Evolutionary conservation across 2,113 vertebrate species (phyloP), one percentile per base, ranked within the genome.

Genomic region (Eolophus roseicapilla): DNA sequence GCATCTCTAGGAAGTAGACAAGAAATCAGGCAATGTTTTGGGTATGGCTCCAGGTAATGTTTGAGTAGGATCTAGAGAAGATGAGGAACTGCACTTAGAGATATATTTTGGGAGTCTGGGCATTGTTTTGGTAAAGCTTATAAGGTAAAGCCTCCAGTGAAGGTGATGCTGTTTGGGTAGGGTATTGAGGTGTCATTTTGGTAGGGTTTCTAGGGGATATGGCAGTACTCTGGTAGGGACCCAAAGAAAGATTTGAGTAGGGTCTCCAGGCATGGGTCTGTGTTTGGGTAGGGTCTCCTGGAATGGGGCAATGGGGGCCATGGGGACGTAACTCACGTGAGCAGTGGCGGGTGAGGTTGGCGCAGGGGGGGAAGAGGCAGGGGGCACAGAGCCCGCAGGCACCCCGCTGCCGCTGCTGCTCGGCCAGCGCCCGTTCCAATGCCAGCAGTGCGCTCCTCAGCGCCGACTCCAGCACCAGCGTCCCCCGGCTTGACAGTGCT

Each of bases 401-500:
- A 0, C 97, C 96, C 65, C 94, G 95, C 37, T 96, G 98, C 57
- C 37, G 96, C 78, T 97, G 97, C 47, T 97, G 98, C 78, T 99
- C 98, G 0, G 97, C 97, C 44, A 98, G 95, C 0, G 98, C 98
- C 33, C 64, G 93, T 24, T 99, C 98, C n/a, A 99, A 96, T 4
- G 98, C 96, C 50, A 98, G 98, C 78, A 99, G 92, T 0, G 98
- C 99, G 1, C 97, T 98, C 39, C 98, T 97, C 97, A 99, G 97
- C 1, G 98, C 98, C 0, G 98, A 98, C 96, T 99, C 99, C 70
- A 99, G 96, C 88, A 99, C 98, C 88, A 99, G 97, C 0, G 99
- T 99, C 29, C 99, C 99, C 4, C 98, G 98, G 84, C 98, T 98
- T 1, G 99, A 99, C 69, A 99, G 96, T 2, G 98, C 99, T 99